Conservation (phyloP, 2,888 invertebrate species). For the Ditylenchus weischeri region DNA sequence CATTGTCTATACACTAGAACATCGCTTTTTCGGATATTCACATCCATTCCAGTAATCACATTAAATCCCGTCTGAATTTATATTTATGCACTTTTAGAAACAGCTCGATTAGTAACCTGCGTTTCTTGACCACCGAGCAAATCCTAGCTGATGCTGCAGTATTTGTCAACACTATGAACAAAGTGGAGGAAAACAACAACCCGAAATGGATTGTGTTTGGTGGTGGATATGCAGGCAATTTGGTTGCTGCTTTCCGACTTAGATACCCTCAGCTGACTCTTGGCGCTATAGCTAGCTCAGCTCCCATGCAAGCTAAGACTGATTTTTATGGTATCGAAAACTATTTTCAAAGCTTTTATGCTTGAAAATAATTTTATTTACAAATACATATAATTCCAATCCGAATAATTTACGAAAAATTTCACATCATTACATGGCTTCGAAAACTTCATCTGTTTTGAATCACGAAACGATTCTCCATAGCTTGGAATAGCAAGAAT, state of each 20-base stretch:
- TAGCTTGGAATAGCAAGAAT: no score
- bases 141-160: slow-evolving; percentile 1
- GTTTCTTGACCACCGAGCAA: slow-evolving; percentile 1
- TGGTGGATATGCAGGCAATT: neutral
- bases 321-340: slow-evolving; percentile 5
- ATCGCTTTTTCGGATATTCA: neutral
- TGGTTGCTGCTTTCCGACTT: neutral
- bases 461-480: no score
- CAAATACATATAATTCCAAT: no score
- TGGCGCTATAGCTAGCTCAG: slow-evolving; percentile 1
- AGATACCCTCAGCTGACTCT: neutral
- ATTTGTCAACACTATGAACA: neutral
- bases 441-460: no score
- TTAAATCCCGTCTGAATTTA: neutral
- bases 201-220: slow-evolving; percentile 1
- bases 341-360: no score
- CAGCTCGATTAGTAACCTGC: neutral
- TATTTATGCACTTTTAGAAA: neutral
- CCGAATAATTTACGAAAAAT: no score
- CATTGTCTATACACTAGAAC: neutral
- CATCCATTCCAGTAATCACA: neutral
- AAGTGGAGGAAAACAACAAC: neutral
- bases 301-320: slow-evolving; percentile 1
- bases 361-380: no score
- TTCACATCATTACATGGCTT: no score